These are phyloP conservation scores for Tor tambroides DNA, from an alignment of 2,113 vertebrate species.

Conservation along the genomic window DNA sequence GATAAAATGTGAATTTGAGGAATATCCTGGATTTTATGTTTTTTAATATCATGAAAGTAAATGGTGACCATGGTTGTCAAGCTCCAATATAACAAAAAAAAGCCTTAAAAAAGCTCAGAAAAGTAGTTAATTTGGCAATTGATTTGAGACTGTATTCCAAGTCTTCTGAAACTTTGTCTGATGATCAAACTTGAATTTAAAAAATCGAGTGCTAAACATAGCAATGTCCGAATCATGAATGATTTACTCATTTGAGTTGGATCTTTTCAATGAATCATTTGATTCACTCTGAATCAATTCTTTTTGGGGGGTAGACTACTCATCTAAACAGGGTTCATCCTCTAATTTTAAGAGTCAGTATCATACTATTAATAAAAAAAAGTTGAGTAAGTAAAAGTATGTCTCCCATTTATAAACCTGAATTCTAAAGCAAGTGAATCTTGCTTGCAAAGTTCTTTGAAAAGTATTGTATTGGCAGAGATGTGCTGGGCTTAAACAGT, in stretches of 20 bases:
- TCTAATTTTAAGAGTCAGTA: background rate
- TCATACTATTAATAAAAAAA: background rate
- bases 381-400: background rate
- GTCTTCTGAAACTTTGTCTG: background rate
- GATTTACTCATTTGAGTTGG: background rate
- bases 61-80: background rate
- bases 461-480: conserved; percentile 19
- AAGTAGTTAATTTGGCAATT: too few relatives aligned
- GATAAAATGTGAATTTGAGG: background rate
- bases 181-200: too few relatives aligned
- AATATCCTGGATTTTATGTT: background rate
- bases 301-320: background rate
- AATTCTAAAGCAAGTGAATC: conserved; percentile 7
- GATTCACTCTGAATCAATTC: background rate
- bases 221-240: background rate
- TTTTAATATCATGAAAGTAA: background rate
- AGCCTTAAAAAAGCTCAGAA: too few relatives aligned
- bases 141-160: background rate
- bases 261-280: background rate
- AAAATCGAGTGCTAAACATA: background rate
- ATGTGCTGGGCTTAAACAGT: conserved; percentile 39
- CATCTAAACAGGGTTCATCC: background rate
- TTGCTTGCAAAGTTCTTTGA: conserved; percentile 7
- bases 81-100: background rate
- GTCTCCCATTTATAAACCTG: background rate